Conservation (phyloP, 2,113 vertebrate genomes). For the Gymnobelideus leadbeateri region DNA sequence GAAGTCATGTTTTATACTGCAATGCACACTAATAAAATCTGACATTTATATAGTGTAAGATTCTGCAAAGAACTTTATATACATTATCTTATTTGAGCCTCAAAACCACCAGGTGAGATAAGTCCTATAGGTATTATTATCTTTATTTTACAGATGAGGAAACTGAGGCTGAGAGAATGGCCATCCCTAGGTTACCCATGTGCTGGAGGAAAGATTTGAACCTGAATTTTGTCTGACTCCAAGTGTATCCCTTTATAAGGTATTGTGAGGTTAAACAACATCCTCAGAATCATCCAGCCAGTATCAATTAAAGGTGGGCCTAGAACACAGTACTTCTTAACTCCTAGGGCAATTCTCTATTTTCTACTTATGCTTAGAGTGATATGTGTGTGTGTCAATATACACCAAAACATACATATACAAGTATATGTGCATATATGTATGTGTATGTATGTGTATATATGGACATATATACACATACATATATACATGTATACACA, state of each 20-base stretch:
- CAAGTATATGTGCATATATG: no score
- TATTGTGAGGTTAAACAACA: background rate
- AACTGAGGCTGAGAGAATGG: background rate
- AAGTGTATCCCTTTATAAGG: background rate
- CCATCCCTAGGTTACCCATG: background rate
- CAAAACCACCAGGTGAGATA: background rate
- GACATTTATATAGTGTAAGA: background rate
- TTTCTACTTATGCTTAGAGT: no score
- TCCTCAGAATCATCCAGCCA: background rate
- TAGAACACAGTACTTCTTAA: background rate
- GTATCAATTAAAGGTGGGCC: background rate
- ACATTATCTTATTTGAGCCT: background rate
- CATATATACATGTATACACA: background rate
- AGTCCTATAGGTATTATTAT: background rate
- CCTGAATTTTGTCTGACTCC: no score
- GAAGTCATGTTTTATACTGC: background rate
- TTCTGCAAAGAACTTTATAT: background rate
- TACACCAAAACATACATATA: no score
- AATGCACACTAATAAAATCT: background rate
- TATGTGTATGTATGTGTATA: background rate
- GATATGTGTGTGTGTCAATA: no score
- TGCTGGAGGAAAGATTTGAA: no score
- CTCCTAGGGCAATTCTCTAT: background rate
- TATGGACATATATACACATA: background rate
- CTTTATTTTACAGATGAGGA: background rate